A percentile compares a stretch with the other conserved stretches of the same genome.
Conservation (phyloP, 2,888 invertebrate species). For the Ectemnius lituratus region DNA sequence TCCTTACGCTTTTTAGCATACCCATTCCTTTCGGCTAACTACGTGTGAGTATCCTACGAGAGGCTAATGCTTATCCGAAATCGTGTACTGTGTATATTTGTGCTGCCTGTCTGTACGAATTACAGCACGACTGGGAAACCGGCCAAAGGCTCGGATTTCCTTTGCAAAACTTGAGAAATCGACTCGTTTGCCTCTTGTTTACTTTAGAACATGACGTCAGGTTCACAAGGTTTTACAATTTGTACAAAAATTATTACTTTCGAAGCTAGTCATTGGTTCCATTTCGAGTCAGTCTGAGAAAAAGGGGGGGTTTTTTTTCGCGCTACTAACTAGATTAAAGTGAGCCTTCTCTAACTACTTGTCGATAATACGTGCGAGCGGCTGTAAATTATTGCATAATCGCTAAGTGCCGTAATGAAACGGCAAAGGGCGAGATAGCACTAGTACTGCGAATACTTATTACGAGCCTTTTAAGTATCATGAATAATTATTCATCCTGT, state of each 20-base stretch:
- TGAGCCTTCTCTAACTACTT: conserved; percentile 1
- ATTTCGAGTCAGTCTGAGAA: conserved; percentile 47
- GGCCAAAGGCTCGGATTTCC: too few species aligned
- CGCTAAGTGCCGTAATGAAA: not conserved
- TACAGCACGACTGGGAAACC: too few species aligned
- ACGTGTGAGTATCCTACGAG: conserved; percentile 21
- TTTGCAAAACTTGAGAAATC: too few species aligned
- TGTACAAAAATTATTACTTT: conserved; percentile 44
- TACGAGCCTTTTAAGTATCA: not conserved
- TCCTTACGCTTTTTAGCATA: too few species aligned
- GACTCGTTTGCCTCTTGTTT: too few species aligned
- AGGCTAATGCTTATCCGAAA: conserved; percentile 30
- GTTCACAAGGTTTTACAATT: conserved; percentile 14
- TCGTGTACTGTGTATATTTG: not conserved
- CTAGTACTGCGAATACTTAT: not conserved
- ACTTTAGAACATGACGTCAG: conserved; percentile 28
- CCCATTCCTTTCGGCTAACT: not conserved
- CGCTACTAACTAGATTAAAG: conserved; percentile 18
- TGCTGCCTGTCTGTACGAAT: too few species aligned
- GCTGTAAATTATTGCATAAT: not conserved
- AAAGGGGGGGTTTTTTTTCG: not conserved
- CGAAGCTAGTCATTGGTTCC: conserved; percentile 43
- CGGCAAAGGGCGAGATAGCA: not conserved
- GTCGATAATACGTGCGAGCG: conserved; percentile 10
- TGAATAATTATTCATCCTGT: too few species aligned